phyloP scores from a whole-genome alignment of 2,888 invertebrate species.

The Apomyelois bistriatella region DNA sequence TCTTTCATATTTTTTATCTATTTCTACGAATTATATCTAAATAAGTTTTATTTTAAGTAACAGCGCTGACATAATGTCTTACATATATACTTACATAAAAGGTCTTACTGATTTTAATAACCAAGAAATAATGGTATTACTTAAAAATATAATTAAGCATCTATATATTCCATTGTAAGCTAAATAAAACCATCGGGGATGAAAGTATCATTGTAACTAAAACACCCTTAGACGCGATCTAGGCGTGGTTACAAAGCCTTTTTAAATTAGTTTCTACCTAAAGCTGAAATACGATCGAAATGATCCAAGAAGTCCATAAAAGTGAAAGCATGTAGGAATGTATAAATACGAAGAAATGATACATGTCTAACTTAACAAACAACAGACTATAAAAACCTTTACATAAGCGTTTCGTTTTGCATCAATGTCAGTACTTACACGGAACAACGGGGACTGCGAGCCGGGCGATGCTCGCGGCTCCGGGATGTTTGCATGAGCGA shows the following conservation, averaged over 20 bases:
- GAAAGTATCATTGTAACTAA: slow-evolving; percentile 19
- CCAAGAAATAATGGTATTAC: no score
- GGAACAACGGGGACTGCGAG: slow-evolving; percentile 60
- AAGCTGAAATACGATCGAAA: slow-evolving; percentile 47
- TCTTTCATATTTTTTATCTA: no score
- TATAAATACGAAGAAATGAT: slow-evolving; percentile 64
- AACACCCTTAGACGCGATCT: slow-evolving; percentile 32
- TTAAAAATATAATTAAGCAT: no score
- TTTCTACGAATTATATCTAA: no score
- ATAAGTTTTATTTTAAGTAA: no score
- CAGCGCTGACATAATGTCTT: no score
- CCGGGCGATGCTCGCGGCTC: slow-evolving; percentile 63
- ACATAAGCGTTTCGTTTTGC: slow-evolving; percentile 63
- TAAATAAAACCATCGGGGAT: no score
- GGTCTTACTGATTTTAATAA: no score
- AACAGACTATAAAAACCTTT: slow-evolving; percentile 65
- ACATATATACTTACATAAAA: no score
- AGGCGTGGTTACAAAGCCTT: slow-evolving; percentile 47
- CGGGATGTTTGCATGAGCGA: slow-evolving; percentile 75
- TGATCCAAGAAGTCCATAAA: slow-evolving; percentile 47
- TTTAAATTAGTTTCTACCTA: slow-evolving; percentile 39
- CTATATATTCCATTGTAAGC: no score
- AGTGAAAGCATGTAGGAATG: slow-evolving; percentile 70
- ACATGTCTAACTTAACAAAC: slow-evolving; percentile 60
- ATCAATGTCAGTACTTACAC: slow-evolving; percentile 72